These are phyloP conservation scores for Cryptotermes secundus DNA, from an alignment of 1,140 invertebrate genomes.

Conservation along the genomic window DNA sequence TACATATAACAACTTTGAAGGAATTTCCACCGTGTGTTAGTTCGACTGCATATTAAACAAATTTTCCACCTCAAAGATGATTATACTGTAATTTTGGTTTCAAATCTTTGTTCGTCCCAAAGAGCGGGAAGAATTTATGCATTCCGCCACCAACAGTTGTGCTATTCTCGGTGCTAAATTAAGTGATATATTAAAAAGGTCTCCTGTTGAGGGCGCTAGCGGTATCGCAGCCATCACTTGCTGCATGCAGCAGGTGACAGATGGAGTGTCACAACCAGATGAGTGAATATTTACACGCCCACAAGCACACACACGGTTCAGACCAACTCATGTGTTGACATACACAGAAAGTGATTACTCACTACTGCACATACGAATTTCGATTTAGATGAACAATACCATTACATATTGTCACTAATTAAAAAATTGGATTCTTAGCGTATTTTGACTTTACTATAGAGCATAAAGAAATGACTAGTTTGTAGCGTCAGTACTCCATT, in stretches of 20 bases:
- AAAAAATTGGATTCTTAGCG: too few species aligned
- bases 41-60: not conserved
- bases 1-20: too few species aligned
- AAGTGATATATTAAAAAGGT: conserved; percentile 18
- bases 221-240: not conserved
- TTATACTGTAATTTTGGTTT: not conserved
- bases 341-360: not conserved
- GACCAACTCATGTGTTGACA: conserved; percentile 1
- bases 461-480: too few species aligned
- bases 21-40: too few species aligned
- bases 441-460: too few species aligned
- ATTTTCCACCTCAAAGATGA: not conserved
- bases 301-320: not conserved
- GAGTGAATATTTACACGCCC: conserved; percentile 18
- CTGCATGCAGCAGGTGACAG: not conserved
- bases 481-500: too few species aligned
- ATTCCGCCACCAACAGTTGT: not conserved
- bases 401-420: not conserved
- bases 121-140: not conserved
- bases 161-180: conserved; percentile 12
- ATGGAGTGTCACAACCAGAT: conserved; percentile 10
- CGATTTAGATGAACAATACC: not conserved
- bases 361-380: not conserved
- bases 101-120: not conserved
- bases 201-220: conserved; percentile 1